Conservation (phyloP, 2,113 vertebrate genomes). For the Tiliqua scincoides region DNA sequence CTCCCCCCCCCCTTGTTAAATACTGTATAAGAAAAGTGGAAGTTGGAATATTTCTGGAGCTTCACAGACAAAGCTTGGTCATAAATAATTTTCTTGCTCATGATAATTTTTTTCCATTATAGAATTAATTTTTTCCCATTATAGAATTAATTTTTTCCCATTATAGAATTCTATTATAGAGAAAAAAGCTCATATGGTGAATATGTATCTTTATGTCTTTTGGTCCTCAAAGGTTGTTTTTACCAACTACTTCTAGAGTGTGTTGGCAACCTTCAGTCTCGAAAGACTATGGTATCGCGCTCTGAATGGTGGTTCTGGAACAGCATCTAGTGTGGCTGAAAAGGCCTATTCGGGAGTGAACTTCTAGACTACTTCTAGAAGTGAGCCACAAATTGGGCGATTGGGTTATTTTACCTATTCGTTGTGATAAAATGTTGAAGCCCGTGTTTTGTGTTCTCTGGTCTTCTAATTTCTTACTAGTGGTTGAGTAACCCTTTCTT, state of each 20-base stretch:
- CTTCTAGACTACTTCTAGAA: constrained; percentile 9
- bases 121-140: constrained; percentile 3
- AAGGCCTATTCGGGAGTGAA: too few species aligned
- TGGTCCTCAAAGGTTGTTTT: neutral
- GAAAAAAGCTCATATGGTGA: accelerated
- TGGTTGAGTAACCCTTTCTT: constrained; percentile 23
- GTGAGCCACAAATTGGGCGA: neutral
- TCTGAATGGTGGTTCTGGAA: too few species aligned
- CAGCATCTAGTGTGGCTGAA: too few species aligned
- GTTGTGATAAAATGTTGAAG: constrained; percentile 24
- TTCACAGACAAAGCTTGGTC: neutral
- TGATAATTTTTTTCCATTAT: neutral
- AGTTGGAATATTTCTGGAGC: constrained; percentile 25
- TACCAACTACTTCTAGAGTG: neutral
- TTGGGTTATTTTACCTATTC: neutral
- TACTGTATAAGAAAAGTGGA: constrained; percentile 7
- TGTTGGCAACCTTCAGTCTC: too few species aligned
- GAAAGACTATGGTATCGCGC: too few species aligned
- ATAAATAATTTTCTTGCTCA: neutral
- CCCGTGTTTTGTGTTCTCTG: neutral
- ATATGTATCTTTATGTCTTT: neutral
- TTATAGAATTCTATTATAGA: too few species aligned
- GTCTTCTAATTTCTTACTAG: constrained; percentile 59
- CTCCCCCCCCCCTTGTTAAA: constrained; percentile 1
- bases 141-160: too few species aligned